A percentile compares a stretch with the other conserved stretches of the same genome.
phyloP scores from a whole-genome alignment of 1,140 invertebrate genomes.

The Dufourea novaeangliae region DNA sequence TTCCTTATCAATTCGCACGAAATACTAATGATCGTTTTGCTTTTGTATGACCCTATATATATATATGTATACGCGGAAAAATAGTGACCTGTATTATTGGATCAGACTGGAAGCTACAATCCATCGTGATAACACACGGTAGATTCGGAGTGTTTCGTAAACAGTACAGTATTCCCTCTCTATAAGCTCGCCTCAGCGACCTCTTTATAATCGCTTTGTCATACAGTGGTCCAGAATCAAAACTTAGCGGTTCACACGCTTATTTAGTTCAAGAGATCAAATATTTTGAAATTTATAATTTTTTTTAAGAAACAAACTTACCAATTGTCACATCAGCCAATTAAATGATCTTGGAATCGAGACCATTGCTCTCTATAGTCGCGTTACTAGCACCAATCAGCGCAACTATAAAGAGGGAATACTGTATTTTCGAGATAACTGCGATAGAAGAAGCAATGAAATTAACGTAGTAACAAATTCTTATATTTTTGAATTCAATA shows the following conservation, averaged over 20 bases:
- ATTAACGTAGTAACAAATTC: neutral
- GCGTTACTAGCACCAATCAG: neutral
- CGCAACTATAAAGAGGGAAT: neutral
- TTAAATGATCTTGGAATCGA: too few relatives aligned
- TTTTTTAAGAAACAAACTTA: too few relatives aligned
- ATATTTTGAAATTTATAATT: too few relatives aligned
- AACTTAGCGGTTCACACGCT: too few relatives aligned
- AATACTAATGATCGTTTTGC: neutral
- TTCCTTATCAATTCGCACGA: neutral
- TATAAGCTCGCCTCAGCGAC: neutral
- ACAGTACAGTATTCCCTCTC: neutral
- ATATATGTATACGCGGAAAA: too few relatives aligned
- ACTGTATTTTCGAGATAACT: neutral
- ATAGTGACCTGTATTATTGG: too few relatives aligned
- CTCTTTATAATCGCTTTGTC: neutral
- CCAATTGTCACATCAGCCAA: too few relatives aligned
- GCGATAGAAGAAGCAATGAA: neutral
- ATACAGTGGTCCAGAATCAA: too few relatives aligned
- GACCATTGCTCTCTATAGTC: too few relatives aligned
- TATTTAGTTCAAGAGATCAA: too few relatives aligned
- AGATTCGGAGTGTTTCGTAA: neutral
- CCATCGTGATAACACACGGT: neutral
- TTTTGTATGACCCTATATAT: too few relatives aligned
- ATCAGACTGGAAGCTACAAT: neutral
- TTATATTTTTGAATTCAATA: neutral